Conservation (phyloP, 2,888 invertebrate species). For the Hirtodrosophila confusa region DNA sequence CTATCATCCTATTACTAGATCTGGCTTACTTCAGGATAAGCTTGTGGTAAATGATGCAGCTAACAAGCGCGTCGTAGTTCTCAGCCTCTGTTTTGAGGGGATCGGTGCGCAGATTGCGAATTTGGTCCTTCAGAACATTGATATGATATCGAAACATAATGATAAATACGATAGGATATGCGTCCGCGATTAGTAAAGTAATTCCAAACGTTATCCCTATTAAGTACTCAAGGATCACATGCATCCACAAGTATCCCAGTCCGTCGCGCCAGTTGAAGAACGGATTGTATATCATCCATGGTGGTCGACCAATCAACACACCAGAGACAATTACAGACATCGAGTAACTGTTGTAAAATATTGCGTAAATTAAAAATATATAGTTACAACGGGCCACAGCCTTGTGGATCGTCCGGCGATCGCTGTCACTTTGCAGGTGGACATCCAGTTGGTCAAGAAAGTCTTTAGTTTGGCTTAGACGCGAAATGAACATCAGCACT, state of each 20-base stretch:
- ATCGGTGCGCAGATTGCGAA: conserved; percentile 37
- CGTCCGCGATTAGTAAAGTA: conserved; percentile 31
- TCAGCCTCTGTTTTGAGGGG: conserved; percentile 16
- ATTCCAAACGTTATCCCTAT: not conserved
- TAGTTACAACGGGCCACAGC: conserved; percentile 41
- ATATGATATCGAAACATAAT: conserved; percentile 37
- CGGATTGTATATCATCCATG: conserved; percentile 51
- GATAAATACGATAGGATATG: conserved; percentile 31
- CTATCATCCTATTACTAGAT: too few relatives aligned
- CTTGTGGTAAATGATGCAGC: conserved; percentile 39
- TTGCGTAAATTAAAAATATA: conserved; percentile 36
- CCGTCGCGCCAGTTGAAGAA: conserved; percentile 45
- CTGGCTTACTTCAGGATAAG: conserved; percentile 36
- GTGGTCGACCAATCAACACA: conserved; percentile 23
- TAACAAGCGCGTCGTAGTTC: conserved; percentile 38
- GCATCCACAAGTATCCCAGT: conserved; percentile 25
- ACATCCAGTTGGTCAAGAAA: conserved; percentile 42
- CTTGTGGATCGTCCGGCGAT: conserved; percentile 36
- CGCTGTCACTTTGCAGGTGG: conserved; percentile 13
- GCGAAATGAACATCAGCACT: conserved; percentile 12
- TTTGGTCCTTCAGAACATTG: conserved; percentile 35
- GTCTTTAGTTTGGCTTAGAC: conserved; percentile 13
- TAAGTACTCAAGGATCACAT: conserved; percentile 38
- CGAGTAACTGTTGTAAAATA: conserved; percentile 34
- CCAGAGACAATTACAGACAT: conserved; percentile 28